Conservation (phyloP, 2,113 vertebrate genomes). For the Alligator sinensis region DNA sequence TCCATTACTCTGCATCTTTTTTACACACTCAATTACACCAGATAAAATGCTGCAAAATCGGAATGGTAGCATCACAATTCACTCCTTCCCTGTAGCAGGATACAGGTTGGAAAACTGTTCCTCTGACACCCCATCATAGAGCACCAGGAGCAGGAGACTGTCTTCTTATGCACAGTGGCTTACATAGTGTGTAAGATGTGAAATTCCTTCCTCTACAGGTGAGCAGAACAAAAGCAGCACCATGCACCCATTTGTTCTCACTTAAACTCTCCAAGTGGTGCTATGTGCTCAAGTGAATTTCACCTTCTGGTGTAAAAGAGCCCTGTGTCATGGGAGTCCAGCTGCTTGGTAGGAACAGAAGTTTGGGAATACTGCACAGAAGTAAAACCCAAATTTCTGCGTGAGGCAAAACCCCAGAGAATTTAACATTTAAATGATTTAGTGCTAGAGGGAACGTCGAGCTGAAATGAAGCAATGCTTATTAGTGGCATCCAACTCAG, state of each 20-base stretch:
- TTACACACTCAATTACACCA: not conserved
- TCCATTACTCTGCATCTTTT: not conserved
- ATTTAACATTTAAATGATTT: not conserved
- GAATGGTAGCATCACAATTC: accelerated
- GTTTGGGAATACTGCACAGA: not conserved
- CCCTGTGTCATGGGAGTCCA: not conserved
- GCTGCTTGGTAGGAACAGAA: not conserved
- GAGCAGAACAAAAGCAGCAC: not conserved
- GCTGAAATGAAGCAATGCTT: not conserved
- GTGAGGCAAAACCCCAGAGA: not conserved
- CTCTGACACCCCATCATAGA: not conserved
- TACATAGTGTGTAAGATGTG: not conserved
- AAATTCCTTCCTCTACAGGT: not conserved
- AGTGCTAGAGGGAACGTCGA: not conserved
- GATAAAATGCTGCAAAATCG: not conserved
- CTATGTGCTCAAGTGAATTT: not conserved
- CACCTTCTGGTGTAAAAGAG: not conserved
- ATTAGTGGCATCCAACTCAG: not conserved
- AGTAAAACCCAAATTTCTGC: too few species aligned
- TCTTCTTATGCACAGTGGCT: not conserved
- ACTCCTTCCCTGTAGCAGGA: not conserved
- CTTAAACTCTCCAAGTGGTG: not conserved
- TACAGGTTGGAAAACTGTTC: not conserved
- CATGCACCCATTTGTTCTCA: not conserved
- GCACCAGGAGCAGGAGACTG: not conserved